Percentiles rank a stretch among this genome's conserved stretches.
Evolutionary conservation across 2,888 invertebrate genomes (phyloP).

Genomic region (Dugesia japonica): DNA sequence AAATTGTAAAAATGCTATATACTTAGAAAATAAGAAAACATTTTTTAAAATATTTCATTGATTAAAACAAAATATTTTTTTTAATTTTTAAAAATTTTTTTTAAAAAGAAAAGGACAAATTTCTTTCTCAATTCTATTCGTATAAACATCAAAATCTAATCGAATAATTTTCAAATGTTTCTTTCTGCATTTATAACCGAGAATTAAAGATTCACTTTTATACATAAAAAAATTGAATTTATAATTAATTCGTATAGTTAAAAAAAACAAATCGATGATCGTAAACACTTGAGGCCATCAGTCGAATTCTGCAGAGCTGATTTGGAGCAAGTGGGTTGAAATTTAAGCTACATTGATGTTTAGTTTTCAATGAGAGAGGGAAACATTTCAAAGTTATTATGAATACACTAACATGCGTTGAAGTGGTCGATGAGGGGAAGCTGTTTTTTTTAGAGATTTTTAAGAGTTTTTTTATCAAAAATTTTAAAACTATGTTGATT

Average conservation of each 20-base stretch:
- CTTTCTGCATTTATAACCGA: background rate
- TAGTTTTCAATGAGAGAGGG: background rate
- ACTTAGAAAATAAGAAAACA: no score
- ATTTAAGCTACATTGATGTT: constrained; percentile 20
- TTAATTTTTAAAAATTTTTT: no score
- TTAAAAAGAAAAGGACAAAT: background rate
- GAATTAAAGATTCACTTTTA: background rate
- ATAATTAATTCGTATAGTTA: background rate
- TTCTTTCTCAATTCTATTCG: background rate
- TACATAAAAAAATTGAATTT: constrained; percentile 12
- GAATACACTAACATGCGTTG: background rate
- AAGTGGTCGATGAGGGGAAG: background rate
- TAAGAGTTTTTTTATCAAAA: background rate
- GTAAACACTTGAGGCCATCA: constrained; percentile 13
- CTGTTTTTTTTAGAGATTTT: background rate
- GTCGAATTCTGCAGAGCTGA: background rate
- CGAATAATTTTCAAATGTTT: background rate
- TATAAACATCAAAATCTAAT: background rate
- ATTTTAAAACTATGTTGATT: no score
- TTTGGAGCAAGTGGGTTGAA: background rate
- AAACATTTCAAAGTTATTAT: background rate
- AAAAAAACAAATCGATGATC: constrained; percentile 20
- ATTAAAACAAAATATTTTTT: no score
- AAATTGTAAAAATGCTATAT: no score
- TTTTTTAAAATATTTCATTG: no score